Evolutionary conservation across 1,140 invertebrate species (phyloP).

Genomic region (Papilio machaon): DNA sequence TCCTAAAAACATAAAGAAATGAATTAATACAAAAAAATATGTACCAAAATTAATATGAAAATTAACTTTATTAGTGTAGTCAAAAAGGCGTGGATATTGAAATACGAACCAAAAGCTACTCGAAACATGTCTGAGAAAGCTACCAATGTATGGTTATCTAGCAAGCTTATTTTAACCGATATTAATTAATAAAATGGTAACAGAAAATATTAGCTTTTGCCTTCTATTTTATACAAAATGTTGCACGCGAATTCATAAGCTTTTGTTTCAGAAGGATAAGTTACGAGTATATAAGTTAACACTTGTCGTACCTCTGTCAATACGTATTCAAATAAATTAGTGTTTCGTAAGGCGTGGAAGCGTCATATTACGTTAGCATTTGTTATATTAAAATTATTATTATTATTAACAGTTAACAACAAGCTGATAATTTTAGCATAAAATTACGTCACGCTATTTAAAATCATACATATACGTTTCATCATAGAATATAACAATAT

Average conservation of each 20-base stretch:
- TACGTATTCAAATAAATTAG: background rate
- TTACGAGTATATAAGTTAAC: background rate
- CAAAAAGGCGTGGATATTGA: conserved; percentile 8
- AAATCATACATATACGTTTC: background rate
- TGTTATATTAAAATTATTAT: background rate
- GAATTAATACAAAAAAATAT: background rate
- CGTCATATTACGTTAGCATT: background rate
- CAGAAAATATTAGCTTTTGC: background rate
- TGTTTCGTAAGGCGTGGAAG: background rate
- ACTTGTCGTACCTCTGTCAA: background rate
- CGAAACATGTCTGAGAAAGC: background rate
- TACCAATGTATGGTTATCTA: background rate
- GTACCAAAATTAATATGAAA: background rate
- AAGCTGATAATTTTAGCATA: no score
- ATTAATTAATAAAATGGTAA: background rate
- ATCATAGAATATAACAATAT: background rate
- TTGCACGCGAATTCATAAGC: background rate
- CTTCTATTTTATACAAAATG: background rate
- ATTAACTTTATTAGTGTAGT: background rate
- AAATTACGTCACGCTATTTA: background rate
- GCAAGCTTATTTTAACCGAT: background rate
- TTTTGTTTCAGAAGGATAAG: background rate
- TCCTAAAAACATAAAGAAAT: background rate
- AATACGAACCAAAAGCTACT: background rate
- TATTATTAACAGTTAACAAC: background rate